Percentiles rank a stretch among this genome's conserved stretches.
These are phyloP conservation scores for Noctua comes DNA, from an alignment of 2,888 invertebrate genomes.

Conservation along the genomic window DNA sequence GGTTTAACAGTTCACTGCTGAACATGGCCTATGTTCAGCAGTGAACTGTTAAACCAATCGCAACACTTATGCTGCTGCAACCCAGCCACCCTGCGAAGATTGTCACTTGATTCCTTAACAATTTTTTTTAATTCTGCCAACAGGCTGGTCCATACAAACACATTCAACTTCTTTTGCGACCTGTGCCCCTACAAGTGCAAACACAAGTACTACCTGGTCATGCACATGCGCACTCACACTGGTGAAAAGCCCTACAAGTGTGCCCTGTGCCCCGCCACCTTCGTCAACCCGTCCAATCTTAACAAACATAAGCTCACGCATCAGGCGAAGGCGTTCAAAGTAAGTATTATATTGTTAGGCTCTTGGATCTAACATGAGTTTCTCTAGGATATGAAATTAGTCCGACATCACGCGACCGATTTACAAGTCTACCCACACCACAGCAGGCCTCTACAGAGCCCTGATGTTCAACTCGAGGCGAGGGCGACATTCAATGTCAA, in stretches of 20 bases:
- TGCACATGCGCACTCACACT: conserved; percentile 90
- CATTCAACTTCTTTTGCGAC: conserved; percentile 88
- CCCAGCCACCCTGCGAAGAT: not conserved
- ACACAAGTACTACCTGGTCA: conserved; percentile 87
- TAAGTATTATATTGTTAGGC: conserved; percentile 58
- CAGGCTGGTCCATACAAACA: conserved; percentile 87
- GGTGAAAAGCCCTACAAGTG: conserved; percentile 88
- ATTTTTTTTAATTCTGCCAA: conserved; percentile 30
- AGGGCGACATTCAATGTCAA: no score
- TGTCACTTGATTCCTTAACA: not conserved
- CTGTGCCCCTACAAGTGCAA: conserved; percentile 88
- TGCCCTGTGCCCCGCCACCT: conserved; percentile 89
- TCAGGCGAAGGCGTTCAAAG: conserved; percentile 87
- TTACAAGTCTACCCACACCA: no score
- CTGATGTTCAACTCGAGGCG: no score
- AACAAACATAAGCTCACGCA: conserved; percentile 92
- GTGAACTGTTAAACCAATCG: no score
- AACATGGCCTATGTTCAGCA: not conserved
- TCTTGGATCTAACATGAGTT: not conserved
- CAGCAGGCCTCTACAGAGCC: no score
- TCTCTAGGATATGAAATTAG: not conserved
- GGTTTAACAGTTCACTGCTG: not conserved
- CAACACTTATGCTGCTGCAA: not conserved
- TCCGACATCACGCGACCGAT: not conserved
- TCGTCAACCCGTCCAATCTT: conserved; percentile 92